Conservation (phyloP, 2,888 invertebrate species). For the Smittia sp. region DNA sequence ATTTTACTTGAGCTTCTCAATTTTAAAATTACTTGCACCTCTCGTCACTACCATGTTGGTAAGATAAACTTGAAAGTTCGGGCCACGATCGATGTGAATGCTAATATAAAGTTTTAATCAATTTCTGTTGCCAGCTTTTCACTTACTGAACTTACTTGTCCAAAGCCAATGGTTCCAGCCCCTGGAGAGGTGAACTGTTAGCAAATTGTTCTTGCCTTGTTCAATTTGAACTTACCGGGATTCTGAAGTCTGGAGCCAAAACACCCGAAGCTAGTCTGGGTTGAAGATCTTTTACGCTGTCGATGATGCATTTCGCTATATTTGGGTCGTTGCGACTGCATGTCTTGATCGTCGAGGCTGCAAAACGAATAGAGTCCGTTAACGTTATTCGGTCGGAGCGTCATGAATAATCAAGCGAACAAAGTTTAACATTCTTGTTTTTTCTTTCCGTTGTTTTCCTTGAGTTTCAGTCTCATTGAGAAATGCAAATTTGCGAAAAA, state of each 20-base stretch:
- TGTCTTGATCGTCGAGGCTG: slow-evolving; percentile 49
- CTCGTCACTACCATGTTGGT: slow-evolving; percentile 49
- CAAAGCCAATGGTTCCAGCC: background rate
- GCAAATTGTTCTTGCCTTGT: too few species aligned
- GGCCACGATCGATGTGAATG: slow-evolving; percentile 50
- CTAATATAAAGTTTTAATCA: background rate
- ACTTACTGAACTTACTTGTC: slow-evolving; percentile 44
- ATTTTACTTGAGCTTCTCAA: slow-evolving; percentile 50
- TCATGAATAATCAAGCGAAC: background rate
- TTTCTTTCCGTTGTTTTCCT: slow-evolving; percentile 1
- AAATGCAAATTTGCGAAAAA: background rate
- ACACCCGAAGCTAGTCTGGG: slow-evolving; percentile 50
- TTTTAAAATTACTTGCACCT: slow-evolving; percentile 52
- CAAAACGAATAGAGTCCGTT: slow-evolving; percentile 24
- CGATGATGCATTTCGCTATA: slow-evolving; percentile 50
- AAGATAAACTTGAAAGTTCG: slow-evolving; percentile 51
- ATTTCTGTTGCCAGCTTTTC: background rate
- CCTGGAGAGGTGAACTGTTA: background rate
- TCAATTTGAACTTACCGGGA: background rate
- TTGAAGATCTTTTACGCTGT: slow-evolving; percentile 47
- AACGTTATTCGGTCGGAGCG: background rate
- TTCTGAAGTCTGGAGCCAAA: slow-evolving; percentile 44
- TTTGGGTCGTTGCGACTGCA: slow-evolving; percentile 51
- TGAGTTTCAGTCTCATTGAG: background rate
- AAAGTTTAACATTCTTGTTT: background rate